Evolutionary conservation across 2,888 invertebrate genomes (phyloP), one percentile per base, ranked within the genome.

Genomic region (Papilio elwesi): DNA sequence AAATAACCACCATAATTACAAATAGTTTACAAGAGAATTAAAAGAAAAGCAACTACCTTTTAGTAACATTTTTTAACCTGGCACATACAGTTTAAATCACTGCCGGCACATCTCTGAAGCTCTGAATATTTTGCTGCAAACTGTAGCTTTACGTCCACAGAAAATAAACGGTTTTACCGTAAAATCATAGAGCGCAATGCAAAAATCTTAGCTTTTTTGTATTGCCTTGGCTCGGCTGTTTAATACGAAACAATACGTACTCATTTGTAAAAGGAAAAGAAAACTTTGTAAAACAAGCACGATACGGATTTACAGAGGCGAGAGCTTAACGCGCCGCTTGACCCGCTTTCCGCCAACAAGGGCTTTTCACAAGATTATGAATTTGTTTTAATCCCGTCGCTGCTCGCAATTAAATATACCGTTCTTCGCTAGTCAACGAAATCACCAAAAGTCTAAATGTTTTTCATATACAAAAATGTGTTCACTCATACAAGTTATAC

Each of bases 321-420:
- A 72, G 72, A 68, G 63, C 72, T 72, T 72, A 72, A 72, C 63
- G 72, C 52, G 38, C 59, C 62, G 62, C 72, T 68, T 63, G 72
- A 72, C 68, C 72, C 48, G 63, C 15, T 72, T 71, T 68, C 13
- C 43, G 7, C 13, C 43, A 9, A 62, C 53, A 48, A 72, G 72
- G 15, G 52, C 59, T 68, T 63, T 68, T 68, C 68, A 68, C 68
- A 62, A 47, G n/a, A 51, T 63, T 72, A 38, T 62, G 49, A 47
- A 62, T 71, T 71, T 71, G 36, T 67, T 71, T 68, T 64, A 55
- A 68, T 15, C 47, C 67, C 47, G 26, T 2, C 52, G n/a, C 26
- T 11, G 8, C 15, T n/a, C 43, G 57, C 57, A 52, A 65, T 49
- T 49, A 49, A 66, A 65, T 63, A 64, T 59, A 9, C 13, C 59